Percentiles rank a stretch among this genome's conserved stretches.
phyloP scores from a whole-genome alignment of 2,113 vertebrate species.

The Fregetta grallaria region DNA sequence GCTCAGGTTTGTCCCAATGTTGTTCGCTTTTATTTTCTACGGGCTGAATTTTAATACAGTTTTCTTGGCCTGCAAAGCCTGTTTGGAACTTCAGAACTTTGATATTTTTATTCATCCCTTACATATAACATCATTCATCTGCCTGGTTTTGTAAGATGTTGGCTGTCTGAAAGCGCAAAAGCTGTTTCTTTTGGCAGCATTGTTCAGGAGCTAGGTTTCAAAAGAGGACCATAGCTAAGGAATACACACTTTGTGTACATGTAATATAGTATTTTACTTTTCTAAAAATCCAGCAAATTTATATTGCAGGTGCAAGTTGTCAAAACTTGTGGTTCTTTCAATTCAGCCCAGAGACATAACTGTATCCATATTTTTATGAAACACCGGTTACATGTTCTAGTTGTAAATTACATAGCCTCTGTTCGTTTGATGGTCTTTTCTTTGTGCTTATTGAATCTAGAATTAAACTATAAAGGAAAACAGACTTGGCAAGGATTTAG shows the following conservation, averaged over 20 bases:
- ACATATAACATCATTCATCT: slow-evolving; percentile 51
- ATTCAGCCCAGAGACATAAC: neutral
- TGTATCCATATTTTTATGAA: slow-evolving; percentile 40
- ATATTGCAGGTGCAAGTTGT: slow-evolving; percentile 49
- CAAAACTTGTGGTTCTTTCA: slow-evolving; percentile 27
- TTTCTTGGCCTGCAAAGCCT: neutral
- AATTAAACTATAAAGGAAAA: slow-evolving; percentile 49
- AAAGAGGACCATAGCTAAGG: slow-evolving; percentile 7
- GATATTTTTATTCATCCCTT: slow-evolving; percentile 51
- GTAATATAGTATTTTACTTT: slow-evolving; percentile 21
- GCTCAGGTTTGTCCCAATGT: neutral
- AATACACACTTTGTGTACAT: neutral
- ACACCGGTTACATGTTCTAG: slow-evolving; percentile 23
- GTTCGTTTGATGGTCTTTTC: neutral
- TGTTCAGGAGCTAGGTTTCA: slow-evolving; percentile 28
- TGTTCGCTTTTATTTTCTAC: slow-evolving; percentile 30
- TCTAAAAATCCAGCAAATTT: slow-evolving; percentile 27
- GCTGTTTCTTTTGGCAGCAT: slow-evolving; percentile 46
- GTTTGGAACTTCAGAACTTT: slow-evolving; percentile 42
- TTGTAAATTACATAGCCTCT: slow-evolving; percentile 31
- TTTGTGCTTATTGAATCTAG: slow-evolving; percentile 39
- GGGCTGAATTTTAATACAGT: slow-evolving; percentile 20
- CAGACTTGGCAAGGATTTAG: slow-evolving; percentile 34
- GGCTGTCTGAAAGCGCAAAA: slow-evolving; percentile 55
- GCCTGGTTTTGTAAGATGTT: slow-evolving; percentile 51